Evolutionary conservation across 2,113 vertebrate genomes (phyloP).

Genomic region (Bolborhynchus lineola): DNA sequence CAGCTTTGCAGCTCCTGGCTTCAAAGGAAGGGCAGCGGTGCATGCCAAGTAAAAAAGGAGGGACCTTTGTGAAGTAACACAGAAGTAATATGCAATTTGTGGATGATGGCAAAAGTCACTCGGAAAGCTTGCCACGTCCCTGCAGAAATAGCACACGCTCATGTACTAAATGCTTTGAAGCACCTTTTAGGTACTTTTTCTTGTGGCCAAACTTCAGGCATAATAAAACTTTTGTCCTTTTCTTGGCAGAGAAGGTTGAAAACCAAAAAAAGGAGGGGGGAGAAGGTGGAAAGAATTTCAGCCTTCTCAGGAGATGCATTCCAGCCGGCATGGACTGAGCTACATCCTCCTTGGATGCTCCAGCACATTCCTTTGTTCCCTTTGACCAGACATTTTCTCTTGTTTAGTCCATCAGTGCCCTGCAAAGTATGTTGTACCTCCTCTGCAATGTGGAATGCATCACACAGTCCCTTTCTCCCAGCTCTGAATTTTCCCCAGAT

Average conservation of each 20-base stretch:
- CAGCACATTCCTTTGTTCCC: slow-evolving; percentile 47
- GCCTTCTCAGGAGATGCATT: slow-evolving; percentile 27
- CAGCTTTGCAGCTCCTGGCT: not conserved
- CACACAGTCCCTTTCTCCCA: not conserved
- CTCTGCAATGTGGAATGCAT: not conserved
- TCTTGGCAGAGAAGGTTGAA: slow-evolving; percentile 15
- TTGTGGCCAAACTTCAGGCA: slow-evolving; percentile 9
- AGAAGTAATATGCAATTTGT: slow-evolving; percentile 29
- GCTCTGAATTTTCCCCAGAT: not conserved
- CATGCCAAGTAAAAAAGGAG: slow-evolving; percentile 27
- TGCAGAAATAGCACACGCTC: slow-evolving; percentile 23
- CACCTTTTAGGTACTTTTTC: slow-evolving; percentile 43
- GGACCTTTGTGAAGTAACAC: not conserved
- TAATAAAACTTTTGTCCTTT: slow-evolving; percentile 59
- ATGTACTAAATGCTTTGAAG: not conserved
- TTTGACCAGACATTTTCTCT: slow-evolving; percentile 39
- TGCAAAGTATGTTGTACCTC: not conserved
- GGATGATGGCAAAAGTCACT: slow-evolving; percentile 35
- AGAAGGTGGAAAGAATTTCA: slow-evolving; percentile 59
- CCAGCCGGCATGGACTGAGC: not conserved
- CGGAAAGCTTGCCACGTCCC: not conserved
- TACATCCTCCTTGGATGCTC: slow-evolving; percentile 50
- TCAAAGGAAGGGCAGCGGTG: not conserved
- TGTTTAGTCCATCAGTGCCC: not conserved
- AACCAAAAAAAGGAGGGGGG: not conserved